Evolutionary conservation across 2,888 invertebrate species (phyloP).

Genomic region (Carcina quercana): DNA sequence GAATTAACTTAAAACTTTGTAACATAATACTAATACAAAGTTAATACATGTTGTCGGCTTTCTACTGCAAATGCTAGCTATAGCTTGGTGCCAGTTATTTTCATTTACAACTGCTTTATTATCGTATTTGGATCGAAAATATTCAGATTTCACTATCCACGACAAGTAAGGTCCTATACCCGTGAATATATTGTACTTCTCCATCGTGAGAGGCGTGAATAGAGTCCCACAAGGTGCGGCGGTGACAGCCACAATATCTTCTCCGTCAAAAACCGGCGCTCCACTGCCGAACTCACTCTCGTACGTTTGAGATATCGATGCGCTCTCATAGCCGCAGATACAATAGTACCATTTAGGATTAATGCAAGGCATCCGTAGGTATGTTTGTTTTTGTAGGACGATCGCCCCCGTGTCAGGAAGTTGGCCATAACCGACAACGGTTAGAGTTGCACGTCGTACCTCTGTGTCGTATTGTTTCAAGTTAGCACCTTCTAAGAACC

Average conservation of each 20-base stretch:
- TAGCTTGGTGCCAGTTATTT: no score
- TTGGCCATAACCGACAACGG: conserved; percentile 39
- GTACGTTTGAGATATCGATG: conserved; percentile 20
- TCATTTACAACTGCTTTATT: not conserved
- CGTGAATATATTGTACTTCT: conserved; percentile 47
- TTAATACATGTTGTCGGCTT: no score
- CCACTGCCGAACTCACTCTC: conserved; percentile 41
- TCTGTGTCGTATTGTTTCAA: conserved; percentile 39
- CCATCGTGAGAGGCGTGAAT: conserved; percentile 16
- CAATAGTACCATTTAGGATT: conserved; percentile 54
- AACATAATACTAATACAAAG: no score
- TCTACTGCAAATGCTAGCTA: no score
- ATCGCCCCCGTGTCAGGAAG: conserved; percentile 19
- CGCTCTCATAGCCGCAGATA: conserved; percentile 42
- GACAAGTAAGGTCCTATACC: conserved; percentile 39
- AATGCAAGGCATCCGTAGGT: conserved; percentile 37
- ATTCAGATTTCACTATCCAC: conserved; percentile 40
- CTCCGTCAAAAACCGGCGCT: conserved; percentile 35
- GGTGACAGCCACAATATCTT: conserved; percentile 37
- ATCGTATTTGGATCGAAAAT: no score
- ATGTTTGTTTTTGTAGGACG: conserved; percentile 36
- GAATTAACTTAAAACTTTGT: no score
- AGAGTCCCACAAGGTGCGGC: conserved; percentile 33
- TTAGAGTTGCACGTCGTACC: conserved; percentile 29
- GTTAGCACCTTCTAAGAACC: conserved; percentile 27